Percentiles rank a stretch among this genome's conserved stretches.
These are phyloP conservation scores for Idris sp. DNA, from an alignment of 1,140 invertebrate genomes.

Conservation along the genomic window DNA sequence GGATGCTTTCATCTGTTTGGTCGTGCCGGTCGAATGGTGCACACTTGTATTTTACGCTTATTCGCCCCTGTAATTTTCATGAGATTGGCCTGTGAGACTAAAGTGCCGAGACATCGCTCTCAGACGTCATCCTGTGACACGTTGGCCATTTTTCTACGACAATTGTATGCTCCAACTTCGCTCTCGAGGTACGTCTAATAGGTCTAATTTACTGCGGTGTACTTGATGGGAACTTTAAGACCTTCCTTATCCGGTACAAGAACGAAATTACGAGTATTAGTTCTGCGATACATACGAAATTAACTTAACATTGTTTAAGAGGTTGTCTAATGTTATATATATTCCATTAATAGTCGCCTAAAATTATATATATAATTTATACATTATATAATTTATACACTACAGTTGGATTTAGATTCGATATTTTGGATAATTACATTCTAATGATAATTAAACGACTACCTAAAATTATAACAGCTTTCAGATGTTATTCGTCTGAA, in stretches of 20 bases:
- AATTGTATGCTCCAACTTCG: conserved; percentile 6
- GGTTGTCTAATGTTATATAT: too few species aligned
- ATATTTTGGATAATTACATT: too few species aligned
- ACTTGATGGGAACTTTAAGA: conserved; percentile 5
- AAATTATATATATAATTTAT: too few species aligned
- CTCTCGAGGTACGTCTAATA: conserved; percentile 16
- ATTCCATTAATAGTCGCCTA: too few species aligned
- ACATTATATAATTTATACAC: too few species aligned
- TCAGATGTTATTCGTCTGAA: too few species aligned
- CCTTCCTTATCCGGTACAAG: not conserved
- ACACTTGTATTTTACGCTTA: conserved; percentile 36
- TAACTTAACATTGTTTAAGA: too few species aligned
- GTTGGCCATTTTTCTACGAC: conserved; percentile 12
- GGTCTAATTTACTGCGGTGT: conserved; percentile 22
- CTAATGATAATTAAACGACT: too few species aligned
- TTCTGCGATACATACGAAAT: too few species aligned
- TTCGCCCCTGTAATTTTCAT: conserved; percentile 47
- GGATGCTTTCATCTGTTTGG: conserved; percentile 18
- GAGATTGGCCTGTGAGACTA: too few species aligned
- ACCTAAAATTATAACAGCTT: too few species aligned
- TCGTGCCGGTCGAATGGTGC: conserved; percentile 8
- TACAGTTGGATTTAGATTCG: too few species aligned
- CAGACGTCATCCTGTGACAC: conserved; percentile 5
- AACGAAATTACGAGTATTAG: conserved; percentile 1
- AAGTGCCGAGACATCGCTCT: conserved; percentile 22